These are phyloP conservation scores for Conomelus anceps DNA, from an alignment of 2,888 invertebrate genomes.

Conservation along the genomic window DNA sequence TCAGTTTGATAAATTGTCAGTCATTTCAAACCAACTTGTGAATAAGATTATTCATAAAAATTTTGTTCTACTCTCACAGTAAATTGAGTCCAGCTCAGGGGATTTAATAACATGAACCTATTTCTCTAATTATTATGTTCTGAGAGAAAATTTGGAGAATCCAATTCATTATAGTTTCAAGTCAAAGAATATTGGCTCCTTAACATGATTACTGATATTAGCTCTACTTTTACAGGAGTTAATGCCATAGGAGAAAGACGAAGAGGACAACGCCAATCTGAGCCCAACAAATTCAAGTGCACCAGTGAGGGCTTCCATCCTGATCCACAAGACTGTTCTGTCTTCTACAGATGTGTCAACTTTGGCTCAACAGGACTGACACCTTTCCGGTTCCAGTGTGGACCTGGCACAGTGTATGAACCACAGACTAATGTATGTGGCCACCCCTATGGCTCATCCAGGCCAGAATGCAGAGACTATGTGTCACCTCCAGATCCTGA, in stretches of 20 bases:
- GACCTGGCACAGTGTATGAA: constrained; percentile 68
- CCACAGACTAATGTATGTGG: constrained; percentile 60
- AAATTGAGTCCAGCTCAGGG: no score
- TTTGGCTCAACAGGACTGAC: constrained; percentile 51
- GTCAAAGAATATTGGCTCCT: not conserved
- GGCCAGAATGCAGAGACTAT: constrained; percentile 52
- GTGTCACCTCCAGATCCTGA: constrained; percentile 16
- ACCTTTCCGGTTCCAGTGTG: constrained; percentile 63
- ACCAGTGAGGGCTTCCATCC: constrained; percentile 62
- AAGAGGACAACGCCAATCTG: not conserved
- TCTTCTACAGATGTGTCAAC: constrained; percentile 68
- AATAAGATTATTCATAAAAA: no score
- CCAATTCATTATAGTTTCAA: no score
- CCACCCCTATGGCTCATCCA: constrained; percentile 59
- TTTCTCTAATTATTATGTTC: no score
- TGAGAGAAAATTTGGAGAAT: no score
- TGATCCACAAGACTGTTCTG: constrained; percentile 62
- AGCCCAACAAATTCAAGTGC: constrained; percentile 47
- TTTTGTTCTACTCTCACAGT: no score
- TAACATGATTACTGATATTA: not conserved
- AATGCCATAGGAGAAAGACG: not conserved
- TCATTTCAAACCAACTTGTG: no score
- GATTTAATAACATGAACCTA: no score
- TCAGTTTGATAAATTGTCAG: no score
- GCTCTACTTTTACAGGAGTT: not conserved